Conservation (phyloP, 2,888 invertebrate species). For the Drosophila mercatorum region DNA sequence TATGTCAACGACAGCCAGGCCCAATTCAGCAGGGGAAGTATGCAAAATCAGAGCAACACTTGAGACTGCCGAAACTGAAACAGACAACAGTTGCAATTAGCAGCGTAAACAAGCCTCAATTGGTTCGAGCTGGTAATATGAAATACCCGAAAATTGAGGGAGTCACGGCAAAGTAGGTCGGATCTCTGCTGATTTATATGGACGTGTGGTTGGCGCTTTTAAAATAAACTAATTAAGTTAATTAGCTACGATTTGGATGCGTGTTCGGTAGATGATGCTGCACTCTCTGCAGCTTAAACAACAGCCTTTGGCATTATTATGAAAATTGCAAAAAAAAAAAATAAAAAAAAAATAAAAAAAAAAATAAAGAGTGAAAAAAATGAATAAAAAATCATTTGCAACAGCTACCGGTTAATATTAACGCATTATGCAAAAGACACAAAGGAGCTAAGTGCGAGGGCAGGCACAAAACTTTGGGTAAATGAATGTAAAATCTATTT, state of each 20-base stretch:
- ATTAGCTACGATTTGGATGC: constrained; percentile 71
- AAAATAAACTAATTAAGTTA: constrained; percentile 76
- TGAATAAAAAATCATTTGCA: constrained; percentile 41
- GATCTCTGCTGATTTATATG: constrained; percentile 48
- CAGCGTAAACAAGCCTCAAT: constrained; percentile 42
- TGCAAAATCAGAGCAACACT: constrained; percentile 56
- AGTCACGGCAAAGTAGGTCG: constrained; percentile 42
- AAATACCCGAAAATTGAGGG: constrained; percentile 2
- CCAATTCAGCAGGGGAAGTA: constrained; percentile 28
- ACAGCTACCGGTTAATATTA: constrained; percentile 76
- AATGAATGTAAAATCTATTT: not conserved
- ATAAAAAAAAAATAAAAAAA: constrained; percentile 20
- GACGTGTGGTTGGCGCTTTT: constrained; percentile 42
- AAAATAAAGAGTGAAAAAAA: constrained; percentile 1
- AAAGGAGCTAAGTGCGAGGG: constrained; percentile 32
- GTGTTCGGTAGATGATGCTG: constrained; percentile 16
- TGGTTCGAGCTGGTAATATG: constrained; percentile 24
- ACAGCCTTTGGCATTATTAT: constrained; percentile 62
- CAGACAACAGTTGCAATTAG: constrained; percentile 52
- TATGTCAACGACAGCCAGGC: constrained; percentile 41
- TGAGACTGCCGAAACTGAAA: constrained; percentile 35
- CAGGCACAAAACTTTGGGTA: not conserved
- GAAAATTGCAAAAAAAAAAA: constrained; percentile 63
- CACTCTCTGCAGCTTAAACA: constrained; percentile 10
- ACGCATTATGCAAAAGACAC: constrained; percentile 71